phyloP scores from a whole-genome alignment of 2,797 vertebrate genomes.

The Gila robusta region DNA sequence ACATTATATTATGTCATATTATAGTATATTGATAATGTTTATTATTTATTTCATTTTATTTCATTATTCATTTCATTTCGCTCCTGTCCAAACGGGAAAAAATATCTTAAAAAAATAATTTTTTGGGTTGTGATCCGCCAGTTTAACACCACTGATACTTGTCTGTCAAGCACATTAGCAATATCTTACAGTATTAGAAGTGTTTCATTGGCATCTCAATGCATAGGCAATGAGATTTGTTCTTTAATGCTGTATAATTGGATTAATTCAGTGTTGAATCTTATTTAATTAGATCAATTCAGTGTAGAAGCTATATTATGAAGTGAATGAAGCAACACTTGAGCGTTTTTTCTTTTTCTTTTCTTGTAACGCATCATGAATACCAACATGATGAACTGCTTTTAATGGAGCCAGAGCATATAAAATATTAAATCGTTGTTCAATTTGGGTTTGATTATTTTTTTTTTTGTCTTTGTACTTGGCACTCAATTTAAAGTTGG shows the following conservation, averaged over 20 bases:
- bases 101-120: too few species aligned
- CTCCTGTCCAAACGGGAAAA: not conserved
- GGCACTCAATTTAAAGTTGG: slow-evolving; percentile 7
- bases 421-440: not conserved
- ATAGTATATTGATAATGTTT: too few species aligned
- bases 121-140: not conserved
- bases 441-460: slow-evolving; percentile 6
- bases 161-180: not conserved
- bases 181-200: not conserved
- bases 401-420: slow-evolving; percentile 6
- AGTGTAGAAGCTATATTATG: not conserved
- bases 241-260: not conserved
- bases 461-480: not conserved
- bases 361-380: not conserved
- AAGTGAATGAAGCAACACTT: not conserved
- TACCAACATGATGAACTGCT: not conserved
- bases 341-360: not conserved
- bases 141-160: too few species aligned
- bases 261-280: not conserved
- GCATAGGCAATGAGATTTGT: not conserved
- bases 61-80: not conserved
- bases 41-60: not conserved
- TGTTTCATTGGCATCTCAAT: not conserved
- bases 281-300: slow-evolving; percentile 12
- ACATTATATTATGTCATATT: too few species aligned